A percentile compares a stretch with the other conserved stretches of the same genome.
Conservation (phyloP, 2,113 vertebrate species). For the Oceanodroma tethys region DNA sequence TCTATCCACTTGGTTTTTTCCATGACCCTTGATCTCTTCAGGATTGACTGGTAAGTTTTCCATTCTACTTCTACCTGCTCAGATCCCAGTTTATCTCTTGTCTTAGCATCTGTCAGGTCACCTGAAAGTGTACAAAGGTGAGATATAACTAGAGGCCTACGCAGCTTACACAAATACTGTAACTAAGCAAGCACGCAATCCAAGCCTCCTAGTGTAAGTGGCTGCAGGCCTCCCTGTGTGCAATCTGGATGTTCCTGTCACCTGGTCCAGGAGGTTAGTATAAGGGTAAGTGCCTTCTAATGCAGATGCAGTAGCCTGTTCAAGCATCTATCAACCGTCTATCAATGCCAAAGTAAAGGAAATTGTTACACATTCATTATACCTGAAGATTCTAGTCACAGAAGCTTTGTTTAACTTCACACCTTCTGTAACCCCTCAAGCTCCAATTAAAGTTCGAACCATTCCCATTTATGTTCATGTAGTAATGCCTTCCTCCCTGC, state of each 20-base stretch:
- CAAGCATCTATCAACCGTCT: not conserved
- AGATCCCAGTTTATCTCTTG: conserved; percentile 88
- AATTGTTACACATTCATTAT: not conserved
- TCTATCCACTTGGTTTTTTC: conserved; percentile 95
- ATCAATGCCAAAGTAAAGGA: not conserved
- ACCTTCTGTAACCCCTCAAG: not conserved
- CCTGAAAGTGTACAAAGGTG: conserved; percentile 71
- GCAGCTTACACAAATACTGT: not conserved
- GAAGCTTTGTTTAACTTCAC: not conserved
- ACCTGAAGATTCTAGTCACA: not conserved
- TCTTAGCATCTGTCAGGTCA: conserved; percentile 94
- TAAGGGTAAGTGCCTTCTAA: not conserved
- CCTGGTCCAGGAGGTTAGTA: not conserved
- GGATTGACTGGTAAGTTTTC: conserved; percentile 88
- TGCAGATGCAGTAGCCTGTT: not conserved
- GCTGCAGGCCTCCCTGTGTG: not conserved
- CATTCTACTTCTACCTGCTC: conserved; percentile 91
- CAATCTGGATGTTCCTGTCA: not conserved
- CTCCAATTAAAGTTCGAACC: not conserved
- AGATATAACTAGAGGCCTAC: not conserved
- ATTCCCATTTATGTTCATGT: not conserved
- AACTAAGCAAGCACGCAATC: not conserved
- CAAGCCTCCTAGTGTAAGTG: not conserved
- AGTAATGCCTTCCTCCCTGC: not conserved
- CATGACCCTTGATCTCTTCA: conserved; percentile 89